Evolutionary conservation across 23 tunicate genomes (phyloP).

Genomic region (Corella eumyota): DNA sequence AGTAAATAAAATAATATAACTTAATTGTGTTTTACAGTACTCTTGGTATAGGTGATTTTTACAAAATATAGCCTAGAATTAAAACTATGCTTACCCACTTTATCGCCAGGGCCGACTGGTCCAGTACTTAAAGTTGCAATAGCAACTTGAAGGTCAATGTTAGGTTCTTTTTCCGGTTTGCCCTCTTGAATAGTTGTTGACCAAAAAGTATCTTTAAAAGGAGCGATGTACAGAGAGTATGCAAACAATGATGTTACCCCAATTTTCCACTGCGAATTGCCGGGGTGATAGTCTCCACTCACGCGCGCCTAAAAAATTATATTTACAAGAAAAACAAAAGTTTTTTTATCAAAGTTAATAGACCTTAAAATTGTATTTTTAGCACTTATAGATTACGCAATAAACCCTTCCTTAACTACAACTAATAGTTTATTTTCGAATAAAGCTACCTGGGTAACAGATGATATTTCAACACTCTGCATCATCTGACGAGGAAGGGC

Average conservation of each 20-base stretch:
- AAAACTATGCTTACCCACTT: constrained; percentile 18
- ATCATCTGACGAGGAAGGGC: constrained; percentile 77
- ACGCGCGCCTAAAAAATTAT: constrained; percentile 53
- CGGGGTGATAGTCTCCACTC: constrained; percentile 86
- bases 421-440: too few relatives aligned
- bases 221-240: constrained; percentile 76
- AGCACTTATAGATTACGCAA: too few relatives aligned
- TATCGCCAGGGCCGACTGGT: constrained; percentile 89
- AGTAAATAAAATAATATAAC: too few relatives aligned
- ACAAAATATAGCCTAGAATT: too few relatives aligned
- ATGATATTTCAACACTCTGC: constrained; percentile 82
- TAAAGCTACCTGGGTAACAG: constrained; percentile 82
- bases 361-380: too few relatives aligned
- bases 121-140: constrained; percentile 81
- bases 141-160: constrained; percentile 58
- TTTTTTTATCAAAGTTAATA: too few relatives aligned
- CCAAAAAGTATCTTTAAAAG: constrained; percentile 94
- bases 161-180: constrained; percentile 53
- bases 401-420: too few relatives aligned
- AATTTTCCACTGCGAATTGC: constrained; percentile 82
- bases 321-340: not conserved
- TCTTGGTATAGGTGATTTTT: too few relatives aligned
- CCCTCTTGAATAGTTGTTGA: constrained; percentile 51
- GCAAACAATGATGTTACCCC: constrained; percentile 87
- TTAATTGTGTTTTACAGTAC: too few relatives aligned